phyloP scores from a whole-genome alignment of 2,113 vertebrate species.

The Sarotherodon lohbergeri region DNA sequence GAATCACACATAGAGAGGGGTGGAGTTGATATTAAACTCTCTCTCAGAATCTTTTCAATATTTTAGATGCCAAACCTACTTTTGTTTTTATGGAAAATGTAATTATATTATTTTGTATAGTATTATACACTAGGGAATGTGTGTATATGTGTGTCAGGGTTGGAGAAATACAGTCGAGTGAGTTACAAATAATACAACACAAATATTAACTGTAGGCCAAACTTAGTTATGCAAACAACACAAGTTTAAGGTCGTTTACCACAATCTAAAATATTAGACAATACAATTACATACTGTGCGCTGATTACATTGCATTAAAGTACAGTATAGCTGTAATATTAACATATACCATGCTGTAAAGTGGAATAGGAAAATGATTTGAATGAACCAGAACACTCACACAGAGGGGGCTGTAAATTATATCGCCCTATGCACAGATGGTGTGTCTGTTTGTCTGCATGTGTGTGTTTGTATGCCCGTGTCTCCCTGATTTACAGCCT shows the following conservation, averaged over 20 bases:
- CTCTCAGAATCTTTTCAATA: not conserved
- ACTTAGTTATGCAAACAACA: not conserved
- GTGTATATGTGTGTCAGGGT: not conserved
- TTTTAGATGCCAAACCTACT: not conserved
- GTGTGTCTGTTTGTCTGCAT: not conserved
- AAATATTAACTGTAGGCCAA: slow-evolving; percentile 4
- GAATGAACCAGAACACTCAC: slow-evolving; percentile 15
- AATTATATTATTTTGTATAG: not conserved
- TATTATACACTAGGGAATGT: not conserved
- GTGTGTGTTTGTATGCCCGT: slow-evolving; percentile 8
- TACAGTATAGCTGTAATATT: not conserved
- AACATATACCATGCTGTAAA: slow-evolving; percentile 22
- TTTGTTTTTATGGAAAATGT: slow-evolving; percentile 16
- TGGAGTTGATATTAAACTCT: not conserved
- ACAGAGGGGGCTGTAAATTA: slow-evolving; percentile 40
- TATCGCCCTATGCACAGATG: slow-evolving; percentile 37
- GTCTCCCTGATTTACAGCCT: slow-evolving; percentile 51
- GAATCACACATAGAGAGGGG: not conserved
- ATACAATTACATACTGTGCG: not conserved
- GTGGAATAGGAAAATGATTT: slow-evolving; percentile 46
- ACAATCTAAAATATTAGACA: not conserved
- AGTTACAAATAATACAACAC: not conserved
- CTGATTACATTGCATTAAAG: not conserved
- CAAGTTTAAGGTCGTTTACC: not conserved
- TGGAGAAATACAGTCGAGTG: not conserved